Conservation (phyloP, 2,797 vertebrate species). For the Platalea minor region DNA sequence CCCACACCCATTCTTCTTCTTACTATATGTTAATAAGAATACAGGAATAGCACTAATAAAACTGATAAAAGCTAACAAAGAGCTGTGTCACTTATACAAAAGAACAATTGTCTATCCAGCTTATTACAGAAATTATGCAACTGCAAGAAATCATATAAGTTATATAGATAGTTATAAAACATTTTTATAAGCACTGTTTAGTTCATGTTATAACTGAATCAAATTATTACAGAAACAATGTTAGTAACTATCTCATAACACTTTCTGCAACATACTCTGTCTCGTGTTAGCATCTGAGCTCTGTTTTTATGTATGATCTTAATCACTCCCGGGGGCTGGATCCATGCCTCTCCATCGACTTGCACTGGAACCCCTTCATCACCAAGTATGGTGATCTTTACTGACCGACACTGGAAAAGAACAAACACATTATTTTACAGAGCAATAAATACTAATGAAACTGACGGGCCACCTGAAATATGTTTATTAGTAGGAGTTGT, state of each 20-base stretch:
- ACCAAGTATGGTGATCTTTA: constrained; percentile 97
- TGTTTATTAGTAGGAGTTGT: neutral
- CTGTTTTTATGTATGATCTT: constrained; percentile 98
- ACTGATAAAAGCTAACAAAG: neutral
- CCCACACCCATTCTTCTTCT: neutral
- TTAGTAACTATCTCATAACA: neutral
- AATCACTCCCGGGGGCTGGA: constrained; percentile 95
- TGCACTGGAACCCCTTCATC: constrained; percentile 96
- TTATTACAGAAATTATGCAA: neutral
- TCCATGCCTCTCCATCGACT: constrained; percentile 98
- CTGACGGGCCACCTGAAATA: neutral
- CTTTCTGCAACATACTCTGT: constrained; percentile 82
- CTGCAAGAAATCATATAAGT: neutral
- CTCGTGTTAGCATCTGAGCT: constrained; percentile 96
- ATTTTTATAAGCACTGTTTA: neutral
- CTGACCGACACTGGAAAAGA: constrained; percentile 89
- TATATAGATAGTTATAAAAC: neutral
- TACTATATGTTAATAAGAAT: neutral
- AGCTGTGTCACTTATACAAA: neutral
- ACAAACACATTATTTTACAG: constrained; percentile 11
- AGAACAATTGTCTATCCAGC: neutral
- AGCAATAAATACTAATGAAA: neutral
- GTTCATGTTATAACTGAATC: neutral
- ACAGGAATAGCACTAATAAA: neutral
- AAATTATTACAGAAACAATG: neutral